A percentile compares a stretch with the other conserved stretches of the same genome.
Conservation (phyloP, 1,140 invertebrate genomes). For the Hylyphantes graminicola region DNA sequence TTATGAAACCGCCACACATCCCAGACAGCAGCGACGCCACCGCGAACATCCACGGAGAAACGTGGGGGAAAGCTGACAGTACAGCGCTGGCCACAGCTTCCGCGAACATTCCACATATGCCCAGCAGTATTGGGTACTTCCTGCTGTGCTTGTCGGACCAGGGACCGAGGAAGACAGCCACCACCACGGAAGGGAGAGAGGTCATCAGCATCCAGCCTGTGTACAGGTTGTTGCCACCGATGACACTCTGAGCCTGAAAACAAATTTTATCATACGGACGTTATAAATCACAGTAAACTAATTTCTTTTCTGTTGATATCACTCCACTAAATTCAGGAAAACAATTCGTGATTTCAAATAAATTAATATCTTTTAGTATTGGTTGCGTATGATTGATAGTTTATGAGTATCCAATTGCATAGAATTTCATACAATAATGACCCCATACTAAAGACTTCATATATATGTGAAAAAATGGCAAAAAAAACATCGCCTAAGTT, state of each 20-base stretch:
- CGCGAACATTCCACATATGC: conserved; percentile 82
- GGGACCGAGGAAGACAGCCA: conserved; percentile 67
- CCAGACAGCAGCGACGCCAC: neutral
- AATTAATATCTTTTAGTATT: too few species aligned
- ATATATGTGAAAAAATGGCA: too few species aligned
- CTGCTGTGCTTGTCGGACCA: conserved; percentile 80
- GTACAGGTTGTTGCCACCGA: conserved; percentile 64
- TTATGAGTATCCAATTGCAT: too few species aligned
- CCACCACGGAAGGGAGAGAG: conserved; percentile 66
- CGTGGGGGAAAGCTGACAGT: neutral
- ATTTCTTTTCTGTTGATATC: too few species aligned
- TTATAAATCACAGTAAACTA: too few species aligned
- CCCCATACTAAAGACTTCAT: too few species aligned
- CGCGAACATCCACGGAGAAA: conserved; percentile 8
- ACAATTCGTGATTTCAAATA: too few species aligned
- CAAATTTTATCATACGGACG: too few species aligned
- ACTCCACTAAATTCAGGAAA: too few species aligned
- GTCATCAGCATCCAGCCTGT: conserved; percentile 63
- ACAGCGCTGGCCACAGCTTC: conserved; percentile 65
- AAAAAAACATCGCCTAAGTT: too few species aligned
- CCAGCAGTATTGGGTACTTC: conserved; percentile 85
- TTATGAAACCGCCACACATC: conserved; percentile 35
- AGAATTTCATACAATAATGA: too few species aligned
- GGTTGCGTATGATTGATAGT: too few species aligned
- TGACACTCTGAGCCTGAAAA: neutral